Conservation (phyloP, 2,113 vertebrate species). For the Alexandromys fortis region DNA sequence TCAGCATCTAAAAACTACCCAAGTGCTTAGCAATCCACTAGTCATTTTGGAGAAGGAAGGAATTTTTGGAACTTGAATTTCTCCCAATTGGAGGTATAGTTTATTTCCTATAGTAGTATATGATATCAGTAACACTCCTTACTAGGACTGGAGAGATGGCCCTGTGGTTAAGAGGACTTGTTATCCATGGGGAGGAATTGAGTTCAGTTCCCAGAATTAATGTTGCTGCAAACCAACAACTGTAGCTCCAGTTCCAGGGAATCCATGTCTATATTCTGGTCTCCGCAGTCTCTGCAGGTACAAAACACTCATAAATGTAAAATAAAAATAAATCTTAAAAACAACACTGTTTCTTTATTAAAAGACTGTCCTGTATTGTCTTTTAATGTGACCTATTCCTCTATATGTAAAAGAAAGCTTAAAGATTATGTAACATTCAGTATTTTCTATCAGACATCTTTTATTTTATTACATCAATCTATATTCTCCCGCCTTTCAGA, state of each 20-base stretch:
- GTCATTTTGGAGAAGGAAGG: background rate
- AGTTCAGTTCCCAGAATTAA: background rate
- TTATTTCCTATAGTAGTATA: background rate
- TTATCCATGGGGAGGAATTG: background rate
- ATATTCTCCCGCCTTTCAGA: constrained; percentile 45
- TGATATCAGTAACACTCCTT: background rate
- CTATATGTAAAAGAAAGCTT: background rate
- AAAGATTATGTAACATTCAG: background rate
- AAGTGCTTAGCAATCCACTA: background rate
- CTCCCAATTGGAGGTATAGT: background rate
- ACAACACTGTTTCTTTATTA: background rate
- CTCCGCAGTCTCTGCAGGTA: background rate
- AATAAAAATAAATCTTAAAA: background rate
- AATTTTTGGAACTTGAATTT: background rate
- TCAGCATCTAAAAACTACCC: background rate
- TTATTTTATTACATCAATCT: constrained; percentile 38
- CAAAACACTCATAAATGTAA: background rate
- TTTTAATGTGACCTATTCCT: background rate
- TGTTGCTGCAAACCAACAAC: background rate
- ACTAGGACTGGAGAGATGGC: background rate
- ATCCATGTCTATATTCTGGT: background rate
- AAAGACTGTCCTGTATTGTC: background rate
- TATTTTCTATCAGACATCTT: constrained; percentile 62
- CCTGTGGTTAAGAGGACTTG: background rate
- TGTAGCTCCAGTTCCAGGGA: background rate